These are phyloP conservation scores for Eilema depressum DNA, from an alignment of 2,888 invertebrate genomes.

Conservation along the genomic window DNA sequence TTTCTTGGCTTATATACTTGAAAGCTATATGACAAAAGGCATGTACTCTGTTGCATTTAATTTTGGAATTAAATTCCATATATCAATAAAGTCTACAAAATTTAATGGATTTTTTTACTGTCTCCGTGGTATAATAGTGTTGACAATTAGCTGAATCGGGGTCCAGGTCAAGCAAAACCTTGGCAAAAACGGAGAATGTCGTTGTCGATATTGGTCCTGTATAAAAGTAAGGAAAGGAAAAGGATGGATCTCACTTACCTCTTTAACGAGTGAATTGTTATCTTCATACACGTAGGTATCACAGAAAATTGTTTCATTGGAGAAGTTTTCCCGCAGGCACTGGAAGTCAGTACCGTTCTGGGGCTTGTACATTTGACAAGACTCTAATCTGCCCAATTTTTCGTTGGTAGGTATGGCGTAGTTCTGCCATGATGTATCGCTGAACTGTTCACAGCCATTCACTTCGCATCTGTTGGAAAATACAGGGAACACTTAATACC, in stretches of 20 bases:
- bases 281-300: conserved; percentile 73
- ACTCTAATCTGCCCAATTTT: conserved; percentile 54
- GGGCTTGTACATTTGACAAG: conserved; percentile 66
- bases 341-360: conserved; percentile 56
- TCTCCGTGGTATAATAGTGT: too few relatives aligned
- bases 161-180: too few relatives aligned
- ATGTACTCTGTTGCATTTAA: too few relatives aligned
- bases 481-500: background rate
- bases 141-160: too few relatives aligned
- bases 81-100: too few relatives aligned
- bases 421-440: conserved; percentile 78
- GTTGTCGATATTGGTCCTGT: too few relatives aligned
- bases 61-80: too few relatives aligned
- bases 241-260: conserved; percentile 57
- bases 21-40: too few relatives aligned
- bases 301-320: conserved; percentile 67
- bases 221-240: background rate
- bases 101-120: too few relatives aligned
- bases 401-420: conserved; percentile 71
- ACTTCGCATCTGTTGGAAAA: conserved; percentile 69
- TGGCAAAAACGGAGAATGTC: too few relatives aligned
- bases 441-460: conserved; percentile 76
- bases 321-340: conserved; percentile 69
- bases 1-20: too few relatives aligned
- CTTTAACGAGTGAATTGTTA: conserved; percentile 74